These are phyloP conservation scores for Chrysogorgia sp. DNA, from an alignment of 92 coral and sea anemone genomes.

Conservation along the genomic window DNA sequence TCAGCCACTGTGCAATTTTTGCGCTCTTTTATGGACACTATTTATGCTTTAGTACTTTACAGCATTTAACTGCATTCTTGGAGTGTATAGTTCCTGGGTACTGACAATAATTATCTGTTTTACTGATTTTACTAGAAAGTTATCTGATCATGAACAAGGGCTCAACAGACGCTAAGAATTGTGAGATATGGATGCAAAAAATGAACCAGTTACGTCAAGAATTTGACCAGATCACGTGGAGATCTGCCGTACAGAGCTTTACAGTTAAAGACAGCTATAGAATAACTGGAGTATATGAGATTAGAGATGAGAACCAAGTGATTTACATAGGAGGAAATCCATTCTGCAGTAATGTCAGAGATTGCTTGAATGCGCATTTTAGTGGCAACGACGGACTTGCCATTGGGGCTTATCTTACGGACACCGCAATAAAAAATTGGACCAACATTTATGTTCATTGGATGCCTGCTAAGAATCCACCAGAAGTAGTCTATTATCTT, in stretches of 20 bases:
- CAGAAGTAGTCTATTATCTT: slow-evolving; percentile 91
- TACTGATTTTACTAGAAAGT: not conserved
- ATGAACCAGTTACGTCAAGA: slow-evolving; percentile 34
- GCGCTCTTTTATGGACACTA: too few relatives aligned
- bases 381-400: slow-evolving; percentile 99
- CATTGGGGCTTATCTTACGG: slow-evolving; percentile 86
- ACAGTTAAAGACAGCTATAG: slow-evolving; percentile 85
- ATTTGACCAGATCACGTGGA: slow-evolving; percentile 36
- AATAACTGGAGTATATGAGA: slow-evolving; percentile 96
- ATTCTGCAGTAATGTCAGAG: slow-evolving; percentile 95
- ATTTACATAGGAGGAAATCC: slow-evolving; percentile 99
- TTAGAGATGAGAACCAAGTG: slow-evolving; percentile 62
- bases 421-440: slow-evolving; percentile 82
- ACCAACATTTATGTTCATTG: slow-evolving; percentile 76
- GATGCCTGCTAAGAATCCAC: slow-evolving; percentile 91
- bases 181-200: slow-evolving; percentile 45
- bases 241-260: slow-evolving; percentile 83
- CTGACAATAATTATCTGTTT: not conserved
- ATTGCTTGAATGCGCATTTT: slow-evolving; percentile 96
- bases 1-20: too few relatives aligned
- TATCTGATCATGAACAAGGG: not conserved
- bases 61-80: too few relatives aligned
- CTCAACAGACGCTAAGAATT: slow-evolving; percentile 11
- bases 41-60: too few relatives aligned
- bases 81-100: too few relatives aligned